A percentile compares a stretch with the other conserved stretches of the same genome.
phyloP scores from a whole-genome alignment of 2,888 invertebrate genomes.

The Antheraea assamensis region DNA sequence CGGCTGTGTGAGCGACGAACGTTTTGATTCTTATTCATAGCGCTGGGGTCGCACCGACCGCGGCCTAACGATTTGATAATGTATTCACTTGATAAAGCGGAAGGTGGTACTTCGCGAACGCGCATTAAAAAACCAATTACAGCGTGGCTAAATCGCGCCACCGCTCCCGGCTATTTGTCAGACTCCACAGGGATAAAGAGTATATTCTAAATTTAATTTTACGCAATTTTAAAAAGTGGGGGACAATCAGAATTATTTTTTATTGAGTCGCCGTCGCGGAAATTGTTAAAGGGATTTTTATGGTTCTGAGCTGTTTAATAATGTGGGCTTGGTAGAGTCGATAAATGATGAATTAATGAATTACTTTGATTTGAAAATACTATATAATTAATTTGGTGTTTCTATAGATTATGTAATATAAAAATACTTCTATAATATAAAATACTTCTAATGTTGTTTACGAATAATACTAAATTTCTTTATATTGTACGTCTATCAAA shows the following conservation, averaged over 20 bases:
- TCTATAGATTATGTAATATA: neutral
- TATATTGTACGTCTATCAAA: no score
- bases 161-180: slow-evolving; percentile 79
- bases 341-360: slow-evolving; percentile 19
- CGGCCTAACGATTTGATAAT: slow-evolving; percentile 81
- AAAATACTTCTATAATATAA: neutral
- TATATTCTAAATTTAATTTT: slow-evolving; percentile 82
- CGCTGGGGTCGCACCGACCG: slow-evolving; percentile 61
- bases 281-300: slow-evolving; percentile 65
- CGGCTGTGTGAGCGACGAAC: slow-evolving; percentile 60
- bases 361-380: slow-evolving; percentile 17
- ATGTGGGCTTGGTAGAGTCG: neutral
- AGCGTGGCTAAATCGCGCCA: slow-evolving; percentile 77
- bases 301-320: slow-evolving; percentile 22
- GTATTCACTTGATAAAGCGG: slow-evolving; percentile 82
- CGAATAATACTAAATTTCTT: no score
- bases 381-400: slow-evolving; percentile 18
- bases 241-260: slow-evolving; percentile 69
- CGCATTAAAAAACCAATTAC: slow-evolving; percentile 83
- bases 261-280: slow-evolving; percentile 63
- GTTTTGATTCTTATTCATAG: slow-evolving; percentile 80
- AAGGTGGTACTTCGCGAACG: slow-evolving; percentile 78
- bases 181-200: slow-evolving; percentile 77
- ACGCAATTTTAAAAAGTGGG: slow-evolving; percentile 79
- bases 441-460: no score